Base-by-base conservation (phyloP, 2,113 vertebrate species). In the Rhea americana region DNA sequence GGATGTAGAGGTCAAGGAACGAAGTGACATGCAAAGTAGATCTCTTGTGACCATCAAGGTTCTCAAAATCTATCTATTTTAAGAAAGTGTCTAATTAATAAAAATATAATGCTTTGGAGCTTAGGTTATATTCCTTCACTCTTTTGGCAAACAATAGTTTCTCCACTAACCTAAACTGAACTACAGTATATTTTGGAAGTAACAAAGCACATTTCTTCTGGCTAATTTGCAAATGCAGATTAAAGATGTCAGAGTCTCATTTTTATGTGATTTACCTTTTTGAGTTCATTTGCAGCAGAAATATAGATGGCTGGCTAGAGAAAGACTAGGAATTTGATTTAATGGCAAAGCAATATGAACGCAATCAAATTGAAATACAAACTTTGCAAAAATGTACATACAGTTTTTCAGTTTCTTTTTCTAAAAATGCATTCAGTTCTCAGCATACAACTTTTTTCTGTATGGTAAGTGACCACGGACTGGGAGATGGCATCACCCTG, bases 241-340 rank as follows among this genome's bases (percentile, higher is more conserved):
- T 56, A 73, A 87, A 90, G 14, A 68, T 84, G 24, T 93, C 58
- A 83, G 56, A 59, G 15, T 73, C 39, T 91, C 59, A 58, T 77
- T 70, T 91, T 89, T 30, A 72, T 35, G 43, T 55, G 6, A 7
- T 77, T 95, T 95, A 32, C 65, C 80, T 94, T 93, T 94, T 76
- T 83, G 84, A 26, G 53, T 87, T 59, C 25, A 71, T 88, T 89
- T 95, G 61, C 74, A 70, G 92, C 48, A 95, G 82, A 94, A 94
- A 80, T 85, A 82, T 5, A 87, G 39, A 78, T 59, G 22, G 13
- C 14, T 72, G 87, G 66, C 41, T 81, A 61, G 61, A 53, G 13
- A 80, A 53, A 83, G 59, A 22, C 21, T 32, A 75, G 39, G 22
- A 76, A 73, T 78, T 53, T 93, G 51, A 70, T 67, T 72, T 90